Base-by-base conservation (phyloP, 1,140 invertebrate species). In the Rhyzopertha dominica region DNA sequence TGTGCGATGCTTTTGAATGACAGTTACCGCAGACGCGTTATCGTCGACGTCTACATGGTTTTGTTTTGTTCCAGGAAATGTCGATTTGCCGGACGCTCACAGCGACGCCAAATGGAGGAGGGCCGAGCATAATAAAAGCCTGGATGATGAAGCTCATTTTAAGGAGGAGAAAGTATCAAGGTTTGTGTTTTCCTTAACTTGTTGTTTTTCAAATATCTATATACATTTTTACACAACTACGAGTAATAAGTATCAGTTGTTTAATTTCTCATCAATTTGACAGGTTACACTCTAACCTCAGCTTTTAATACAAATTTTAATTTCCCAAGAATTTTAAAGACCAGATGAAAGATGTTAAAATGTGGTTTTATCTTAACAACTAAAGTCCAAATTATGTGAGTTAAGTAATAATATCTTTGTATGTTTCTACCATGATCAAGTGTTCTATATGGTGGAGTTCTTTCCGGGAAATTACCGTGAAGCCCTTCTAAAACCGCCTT, bases 31-130 rank as follows among this genome's bases (percentile, higher is more conserved):
- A n/a, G n/a, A n/a, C n/a, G n/a, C n/a, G n/a, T n/a, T n/a, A n/a
- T n/a, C n/a, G n/a, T n/a, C n/a, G n/a, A n/a, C n/a, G n/a, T n/a
- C n/a, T n/a, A n/a, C n/a, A n/a, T n/a, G n/a, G n/a, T 49, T 45
- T 43, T 47, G 42, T 38, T 54, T 13, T 40, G 37, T 58, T 62
- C 57, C 49, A 74, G 72, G 72, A 22, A 66, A 68, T 34, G 77
- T 82, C n/a, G 74, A 81, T 56, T 64, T 84, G 22, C 80, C 82
- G n/a, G 82, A 84, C 60, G 79, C 80, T 19, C 72, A 70, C 18
- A 82, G 77, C 56, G 80, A 81, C 40, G 76, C 82, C 16, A 72
- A 70, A 4, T 85, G 82, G 82, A 67, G 64, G 30, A 77, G 74
- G 56, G 63, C 74, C 25, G 74, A 70, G 53, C 69, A 71, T 22